These are phyloP conservation scores for Papilio protenor DNA, from an alignment of 2,888 invertebrate genomes.

Conservation along the genomic window DNA sequence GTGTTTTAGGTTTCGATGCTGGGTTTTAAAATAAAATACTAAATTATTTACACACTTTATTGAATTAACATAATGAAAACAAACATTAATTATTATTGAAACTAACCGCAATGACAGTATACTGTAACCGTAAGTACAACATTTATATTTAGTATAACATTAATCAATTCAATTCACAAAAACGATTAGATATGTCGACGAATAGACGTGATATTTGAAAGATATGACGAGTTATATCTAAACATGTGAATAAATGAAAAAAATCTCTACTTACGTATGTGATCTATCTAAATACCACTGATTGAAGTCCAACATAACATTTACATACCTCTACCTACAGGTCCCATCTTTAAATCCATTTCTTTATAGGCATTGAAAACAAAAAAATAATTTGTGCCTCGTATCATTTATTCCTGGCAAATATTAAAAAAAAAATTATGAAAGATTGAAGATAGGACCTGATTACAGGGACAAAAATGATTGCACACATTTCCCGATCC, in stretches of 20 bases:
- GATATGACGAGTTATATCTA: conserved; percentile 70
- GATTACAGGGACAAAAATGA: conserved; percentile 27
- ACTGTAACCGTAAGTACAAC: conserved; percentile 82
- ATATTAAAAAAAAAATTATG: neutral
- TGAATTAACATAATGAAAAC: conserved; percentile 83
- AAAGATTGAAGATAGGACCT: conserved; percentile 36
- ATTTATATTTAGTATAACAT: conserved; percentile 78
- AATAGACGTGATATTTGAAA: conserved; percentile 78
- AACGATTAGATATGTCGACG: conserved; percentile 82
- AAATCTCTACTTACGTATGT: conserved; percentile 44
- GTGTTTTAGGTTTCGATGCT: neutral
- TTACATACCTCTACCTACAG: conserved; percentile 34
- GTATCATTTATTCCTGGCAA: neutral
- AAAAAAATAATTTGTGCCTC: conserved; percentile 30
- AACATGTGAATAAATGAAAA: conserved; percentile 44
- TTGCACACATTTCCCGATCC: conserved; percentile 24
- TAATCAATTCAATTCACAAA: conserved; percentile 78
- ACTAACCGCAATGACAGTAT: conserved; percentile 77
- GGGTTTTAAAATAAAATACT: conserved; percentile 49
- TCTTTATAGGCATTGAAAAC: neutral
- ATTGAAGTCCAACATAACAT: conserved; percentile 31
- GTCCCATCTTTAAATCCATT: conserved; percentile 41
- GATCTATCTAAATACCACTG: conserved; percentile 41
- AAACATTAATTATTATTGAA: conserved; percentile 78
- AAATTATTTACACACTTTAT: conserved; percentile 84